Conservation (phyloP, 2,888 invertebrate species). For the Neuroscelio doddi region DNA sequence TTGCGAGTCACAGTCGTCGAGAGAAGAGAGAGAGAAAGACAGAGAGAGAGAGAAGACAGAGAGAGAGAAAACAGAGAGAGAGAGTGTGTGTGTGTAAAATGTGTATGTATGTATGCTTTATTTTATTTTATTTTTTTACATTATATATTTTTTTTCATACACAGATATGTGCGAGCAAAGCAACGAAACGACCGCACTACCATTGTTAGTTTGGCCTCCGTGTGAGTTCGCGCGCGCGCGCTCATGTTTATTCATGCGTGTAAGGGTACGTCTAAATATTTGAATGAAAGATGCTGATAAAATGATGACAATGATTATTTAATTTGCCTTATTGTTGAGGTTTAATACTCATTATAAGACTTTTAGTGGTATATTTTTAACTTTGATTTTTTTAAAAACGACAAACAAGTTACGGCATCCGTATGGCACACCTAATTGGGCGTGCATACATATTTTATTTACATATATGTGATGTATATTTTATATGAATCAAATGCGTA, state of each 20-base stretch:
- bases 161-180: slow-evolving; percentile 44
- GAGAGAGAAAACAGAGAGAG: background rate
- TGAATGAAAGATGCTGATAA: no score
- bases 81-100: no score
- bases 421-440: slow-evolving; percentile 21
- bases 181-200: slow-evolving; percentile 44
- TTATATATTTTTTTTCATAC: slow-evolving; percentile 30
- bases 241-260: slow-evolving; percentile 37
- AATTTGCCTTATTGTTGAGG: no score
- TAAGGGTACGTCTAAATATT: slow-evolving; percentile 15
- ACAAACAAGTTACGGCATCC: slow-evolving; percentile 12
- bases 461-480: slow-evolving; percentile 10
- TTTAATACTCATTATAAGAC: slow-evolving; percentile 9
- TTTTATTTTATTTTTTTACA: slow-evolving; percentile 37
- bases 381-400: slow-evolving; percentile 17
- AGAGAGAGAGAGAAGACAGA: background rate
- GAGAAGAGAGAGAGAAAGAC: slow-evolving; percentile 7
- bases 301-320: no score
- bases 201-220: slow-evolving; percentile 32
- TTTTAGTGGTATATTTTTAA: slow-evolving; percentile 24
- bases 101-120: slow-evolving; percentile 35
- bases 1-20: slow-evolving; percentile 40
- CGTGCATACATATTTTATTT: slow-evolving; percentile 8
- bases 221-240: slow-evolving; percentile 38
- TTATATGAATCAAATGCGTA: background rate